Percentiles rank a stretch among this genome's conserved stretches.
phyloP scores from a whole-genome alignment of 2,797 vertebrate genomes.

The Molossus alvarezi region DNA sequence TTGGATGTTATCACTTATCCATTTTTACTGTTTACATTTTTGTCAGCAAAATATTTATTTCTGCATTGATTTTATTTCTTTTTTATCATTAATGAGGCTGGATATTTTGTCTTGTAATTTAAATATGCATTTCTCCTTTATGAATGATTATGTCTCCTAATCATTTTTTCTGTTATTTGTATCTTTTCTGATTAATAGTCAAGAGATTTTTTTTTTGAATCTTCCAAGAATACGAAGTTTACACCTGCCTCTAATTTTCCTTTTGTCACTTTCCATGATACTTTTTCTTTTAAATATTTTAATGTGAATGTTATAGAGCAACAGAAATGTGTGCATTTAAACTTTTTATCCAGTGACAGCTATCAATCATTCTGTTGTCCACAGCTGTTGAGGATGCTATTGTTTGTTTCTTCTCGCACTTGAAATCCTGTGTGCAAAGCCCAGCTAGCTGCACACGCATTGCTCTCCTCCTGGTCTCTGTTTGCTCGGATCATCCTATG shows the following conservation, averaged over 20 bases:
- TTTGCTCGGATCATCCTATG: not conserved
- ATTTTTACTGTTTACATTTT: not conserved
- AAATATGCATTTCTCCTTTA: not conserved
- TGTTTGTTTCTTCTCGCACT: not conserved
- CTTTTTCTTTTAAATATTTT: slow-evolving; percentile 13
- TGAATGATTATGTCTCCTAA: not conserved
- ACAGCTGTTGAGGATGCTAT: not conserved
- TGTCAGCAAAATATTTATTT: not conserved
- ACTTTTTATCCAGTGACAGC: not conserved
- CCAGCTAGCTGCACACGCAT: not conserved
- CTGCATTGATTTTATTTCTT: not conserved
- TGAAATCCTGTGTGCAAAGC: not conserved
- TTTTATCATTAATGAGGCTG: not conserved
- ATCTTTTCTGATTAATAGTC: not conserved
- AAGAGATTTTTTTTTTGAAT: not conserved
- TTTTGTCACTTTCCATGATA: not conserved
- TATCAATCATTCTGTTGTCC: not conserved
- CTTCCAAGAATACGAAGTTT: not conserved
- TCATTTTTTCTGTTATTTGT: slow-evolving; percentile 5
- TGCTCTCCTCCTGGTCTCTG: not conserved
- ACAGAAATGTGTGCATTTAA: not conserved
- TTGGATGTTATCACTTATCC: not conserved
- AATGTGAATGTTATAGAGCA: not conserved
- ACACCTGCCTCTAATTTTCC: not conserved
- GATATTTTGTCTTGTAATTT: not conserved